phyloP scores from a whole-genome alignment of 2,797 vertebrate species.

The Schizopygopsis pylzovi region DNA sequence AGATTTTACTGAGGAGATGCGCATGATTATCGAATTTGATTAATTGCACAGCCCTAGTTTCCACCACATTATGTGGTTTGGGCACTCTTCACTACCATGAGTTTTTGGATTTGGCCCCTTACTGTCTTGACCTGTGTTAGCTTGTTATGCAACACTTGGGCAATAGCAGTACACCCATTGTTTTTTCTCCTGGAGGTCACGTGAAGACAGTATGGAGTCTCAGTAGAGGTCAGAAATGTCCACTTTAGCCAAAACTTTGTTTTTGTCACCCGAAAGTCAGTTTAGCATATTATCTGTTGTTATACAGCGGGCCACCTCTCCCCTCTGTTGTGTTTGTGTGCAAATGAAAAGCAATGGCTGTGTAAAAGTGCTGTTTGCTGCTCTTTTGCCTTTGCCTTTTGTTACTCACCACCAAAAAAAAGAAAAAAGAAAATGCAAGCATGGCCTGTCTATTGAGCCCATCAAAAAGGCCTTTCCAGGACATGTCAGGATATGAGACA shows the following conservation, averaged over 20 bases:
- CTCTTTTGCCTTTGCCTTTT: conserved; percentile 47
- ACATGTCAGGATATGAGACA: conserved; percentile 2
- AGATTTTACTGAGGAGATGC: no score
- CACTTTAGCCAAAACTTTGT: neutral
- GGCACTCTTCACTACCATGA: no score
- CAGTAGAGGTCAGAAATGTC: neutral
- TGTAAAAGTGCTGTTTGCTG: conserved; percentile 45
- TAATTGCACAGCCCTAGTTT: no score
- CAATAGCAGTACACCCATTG: no score
- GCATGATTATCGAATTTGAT: no score
- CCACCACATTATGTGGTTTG: neutral
- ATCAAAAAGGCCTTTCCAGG: conserved; percentile 23
- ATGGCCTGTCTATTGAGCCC: conserved; percentile 43
- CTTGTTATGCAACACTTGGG: no score
- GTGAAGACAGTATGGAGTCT: neutral
- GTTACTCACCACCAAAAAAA: conserved; percentile 36
- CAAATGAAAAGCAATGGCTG: conserved; percentile 1
- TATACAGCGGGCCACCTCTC: neutral
- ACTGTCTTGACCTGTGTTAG: neutral
- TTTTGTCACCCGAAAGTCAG: neutral
- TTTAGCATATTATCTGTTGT: neutral
- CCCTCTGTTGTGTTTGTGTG: conserved; percentile 15
- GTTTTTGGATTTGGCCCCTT: neutral
- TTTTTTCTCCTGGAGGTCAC: neutral
- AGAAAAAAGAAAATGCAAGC: conserved; percentile 53